These are phyloP conservation scores for Varroa destructor DNA, from an alignment of 1,140 invertebrate species.

Conservation along the genomic window DNA sequence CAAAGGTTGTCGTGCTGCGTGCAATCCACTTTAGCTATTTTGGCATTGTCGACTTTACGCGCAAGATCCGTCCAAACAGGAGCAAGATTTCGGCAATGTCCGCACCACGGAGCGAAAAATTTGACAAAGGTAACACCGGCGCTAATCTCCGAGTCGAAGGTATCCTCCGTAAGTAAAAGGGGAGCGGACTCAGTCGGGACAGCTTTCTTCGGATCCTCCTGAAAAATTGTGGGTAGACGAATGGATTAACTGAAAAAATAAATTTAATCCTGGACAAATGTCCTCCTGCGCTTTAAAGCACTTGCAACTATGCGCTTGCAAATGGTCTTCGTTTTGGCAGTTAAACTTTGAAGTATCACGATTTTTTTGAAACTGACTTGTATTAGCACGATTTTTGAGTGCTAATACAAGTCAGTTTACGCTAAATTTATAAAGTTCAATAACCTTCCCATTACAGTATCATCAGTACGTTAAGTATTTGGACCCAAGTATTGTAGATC, in stretches of 20 bases:
- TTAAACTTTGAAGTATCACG: too few relatives aligned
- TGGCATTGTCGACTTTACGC: conserved; percentile 49
- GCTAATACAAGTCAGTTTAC: too few relatives aligned
- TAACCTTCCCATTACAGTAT: too few relatives aligned
- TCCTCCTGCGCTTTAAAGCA: neutral
- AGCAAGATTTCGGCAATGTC: conserved; percentile 22
- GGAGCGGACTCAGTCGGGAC: conserved; percentile 33
- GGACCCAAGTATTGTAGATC: too few relatives aligned
- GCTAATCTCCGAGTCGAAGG: conserved; percentile 39
- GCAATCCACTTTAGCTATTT: conserved; percentile 59
- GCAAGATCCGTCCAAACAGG: conserved; percentile 52
- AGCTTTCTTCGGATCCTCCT: conserved; percentile 18
- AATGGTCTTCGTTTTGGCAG: neutral
- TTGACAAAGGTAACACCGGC: conserved; percentile 55
- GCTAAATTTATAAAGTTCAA: too few relatives aligned
- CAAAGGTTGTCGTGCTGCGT: conserved; percentile 52
- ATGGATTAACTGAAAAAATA: conserved; percentile 35
- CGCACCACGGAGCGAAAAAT: conserved; percentile 60
- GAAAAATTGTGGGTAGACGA: conserved; percentile 36
- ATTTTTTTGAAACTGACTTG: too few relatives aligned
- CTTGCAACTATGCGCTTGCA: neutral
- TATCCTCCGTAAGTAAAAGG: conserved; percentile 41
- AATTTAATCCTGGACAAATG: conserved; percentile 31
- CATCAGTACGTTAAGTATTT: too few relatives aligned
- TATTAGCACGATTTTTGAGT: too few relatives aligned